These are phyloP conservation scores for Zaprionus lineosus DNA, from an alignment of 2,888 invertebrate genomes.

Conservation along the genomic window DNA sequence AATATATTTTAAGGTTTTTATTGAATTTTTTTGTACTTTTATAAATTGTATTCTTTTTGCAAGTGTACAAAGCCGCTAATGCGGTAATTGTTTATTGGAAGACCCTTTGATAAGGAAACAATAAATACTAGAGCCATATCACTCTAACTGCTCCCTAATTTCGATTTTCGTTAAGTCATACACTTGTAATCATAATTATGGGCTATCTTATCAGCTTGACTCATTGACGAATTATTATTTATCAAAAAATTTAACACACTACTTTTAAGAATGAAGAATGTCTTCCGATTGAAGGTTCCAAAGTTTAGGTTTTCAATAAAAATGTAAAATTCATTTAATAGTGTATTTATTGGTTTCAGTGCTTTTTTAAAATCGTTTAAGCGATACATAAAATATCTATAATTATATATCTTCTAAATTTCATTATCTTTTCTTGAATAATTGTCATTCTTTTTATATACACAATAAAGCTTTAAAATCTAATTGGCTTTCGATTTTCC, in stretches of 20 bases:
- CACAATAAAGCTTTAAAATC: too few species aligned
- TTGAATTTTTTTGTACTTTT: not conserved
- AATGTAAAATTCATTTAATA: not conserved
- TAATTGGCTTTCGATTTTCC: constrained; percentile 34
- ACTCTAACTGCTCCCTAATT: constrained; percentile 17
- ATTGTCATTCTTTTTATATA: too few species aligned
- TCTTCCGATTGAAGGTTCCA: constrained; percentile 1
- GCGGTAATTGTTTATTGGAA: constrained; percentile 36
- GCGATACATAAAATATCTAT: constrained; percentile 2
- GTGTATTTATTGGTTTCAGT: constrained; percentile 26
- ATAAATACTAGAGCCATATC: constrained; percentile 12
- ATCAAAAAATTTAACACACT: constrained; percentile 8
- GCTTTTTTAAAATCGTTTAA: constrained; percentile 11
- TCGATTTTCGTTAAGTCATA: not conserved
- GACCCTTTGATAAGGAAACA: constrained; percentile 17
- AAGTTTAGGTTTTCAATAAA: constrained; percentile 17
- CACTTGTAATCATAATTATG: constrained; percentile 12
- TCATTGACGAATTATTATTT: constrained; percentile 19
- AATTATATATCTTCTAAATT: constrained; percentile 2
- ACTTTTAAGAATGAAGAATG: not conserved
- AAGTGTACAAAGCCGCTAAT: too few species aligned
- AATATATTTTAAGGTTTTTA: too few species aligned
- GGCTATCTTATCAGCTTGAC: constrained; percentile 39
- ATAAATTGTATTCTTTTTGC: not conserved
- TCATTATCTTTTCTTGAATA: too few species aligned